phyloP scores from a whole-genome alignment of 64 coral and sea anemone genomes.

The Dendrophyllia cribrosa region DNA sequence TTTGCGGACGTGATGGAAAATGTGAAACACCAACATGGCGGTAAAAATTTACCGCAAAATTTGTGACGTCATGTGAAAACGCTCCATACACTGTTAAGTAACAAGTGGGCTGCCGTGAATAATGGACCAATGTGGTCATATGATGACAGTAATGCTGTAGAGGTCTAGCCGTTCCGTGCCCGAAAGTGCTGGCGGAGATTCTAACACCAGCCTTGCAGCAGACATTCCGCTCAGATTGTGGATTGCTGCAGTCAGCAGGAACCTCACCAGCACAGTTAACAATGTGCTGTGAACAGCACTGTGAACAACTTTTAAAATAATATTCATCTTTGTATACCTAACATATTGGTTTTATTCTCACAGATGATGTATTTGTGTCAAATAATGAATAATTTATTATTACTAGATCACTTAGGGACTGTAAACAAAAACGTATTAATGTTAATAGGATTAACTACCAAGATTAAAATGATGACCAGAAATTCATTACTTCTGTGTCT shows the following conservation, averaged over 20 bases:
- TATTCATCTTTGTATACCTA: no score
- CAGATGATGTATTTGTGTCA: no score
- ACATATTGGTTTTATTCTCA: neutral
- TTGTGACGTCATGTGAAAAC: slow-evolving; percentile 60
- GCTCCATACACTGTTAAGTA: slow-evolving; percentile 48
- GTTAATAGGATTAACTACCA: no score
- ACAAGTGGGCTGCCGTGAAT: slow-evolving; percentile 53
- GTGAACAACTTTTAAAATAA: no score
- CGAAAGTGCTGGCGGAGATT: neutral
- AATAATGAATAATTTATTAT: no score
- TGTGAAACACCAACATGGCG: slow-evolving; percentile 64
- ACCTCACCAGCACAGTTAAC: no score
- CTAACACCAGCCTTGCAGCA: neutral
- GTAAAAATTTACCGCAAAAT: neutral
- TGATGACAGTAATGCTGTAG: neutral
- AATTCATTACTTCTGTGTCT: no score
- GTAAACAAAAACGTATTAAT: neutral
- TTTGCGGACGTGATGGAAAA: neutral
- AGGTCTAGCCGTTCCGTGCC: neutral
- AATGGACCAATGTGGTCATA: slow-evolving; percentile 82
- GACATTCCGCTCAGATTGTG: neutral
- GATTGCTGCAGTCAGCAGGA: no score
- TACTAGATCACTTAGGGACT: no score
- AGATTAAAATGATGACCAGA: no score
- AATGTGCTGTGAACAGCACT: neutral